phyloP scores from a whole-genome alignment of 2,888 invertebrate species.

The Drosophila demipolita region DNA sequence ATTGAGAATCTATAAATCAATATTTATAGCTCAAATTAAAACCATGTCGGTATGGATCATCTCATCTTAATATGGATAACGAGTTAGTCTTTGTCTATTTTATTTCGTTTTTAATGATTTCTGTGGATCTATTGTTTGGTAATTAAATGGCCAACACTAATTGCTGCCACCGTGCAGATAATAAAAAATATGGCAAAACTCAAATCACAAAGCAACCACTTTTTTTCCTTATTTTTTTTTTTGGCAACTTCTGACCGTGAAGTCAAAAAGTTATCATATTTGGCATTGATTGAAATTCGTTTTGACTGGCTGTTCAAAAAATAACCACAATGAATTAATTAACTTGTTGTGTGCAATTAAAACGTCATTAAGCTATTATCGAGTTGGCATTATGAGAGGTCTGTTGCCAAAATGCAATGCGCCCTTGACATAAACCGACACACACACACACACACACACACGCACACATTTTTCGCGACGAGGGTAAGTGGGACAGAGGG shows the following conservation, averaged over 20 bases:
- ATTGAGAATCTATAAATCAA: slow-evolving; percentile 26
- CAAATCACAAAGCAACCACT: not conserved
- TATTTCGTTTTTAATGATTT: slow-evolving; percentile 34
- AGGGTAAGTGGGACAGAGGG: slow-evolving; percentile 15
- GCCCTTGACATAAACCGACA: slow-evolving; percentile 68
- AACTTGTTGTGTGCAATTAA: slow-evolving; percentile 79
- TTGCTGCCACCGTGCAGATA: slow-evolving; percentile 75
- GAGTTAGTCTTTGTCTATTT: slow-evolving; percentile 15
- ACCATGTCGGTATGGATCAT: slow-evolving; percentile 2
- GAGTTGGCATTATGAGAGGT: slow-evolving; percentile 65
- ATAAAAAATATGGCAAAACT: slow-evolving; percentile 27
- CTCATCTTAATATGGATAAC: slow-evolving; percentile 1
- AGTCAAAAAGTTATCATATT: slow-evolving; percentile 61
- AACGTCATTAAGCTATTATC: slow-evolving; percentile 78
- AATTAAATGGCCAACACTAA: slow-evolving; percentile 68
- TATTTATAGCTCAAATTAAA: not conserved
- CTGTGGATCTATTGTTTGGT: slow-evolving; percentile 46
- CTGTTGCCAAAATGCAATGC: slow-evolving; percentile 59
- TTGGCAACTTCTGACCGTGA: slow-evolving; percentile 42
- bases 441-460: not conserved
- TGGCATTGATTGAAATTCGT: slow-evolving; percentile 71
- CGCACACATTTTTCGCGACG: not conserved
- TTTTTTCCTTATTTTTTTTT: slow-evolving; percentile 13
- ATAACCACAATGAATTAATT: slow-evolving; percentile 69
- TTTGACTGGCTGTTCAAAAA: slow-evolving; percentile 63